phyloP scores from a whole-genome alignment of 2,888 invertebrate species.

The Portevinia maculata region DNA sequence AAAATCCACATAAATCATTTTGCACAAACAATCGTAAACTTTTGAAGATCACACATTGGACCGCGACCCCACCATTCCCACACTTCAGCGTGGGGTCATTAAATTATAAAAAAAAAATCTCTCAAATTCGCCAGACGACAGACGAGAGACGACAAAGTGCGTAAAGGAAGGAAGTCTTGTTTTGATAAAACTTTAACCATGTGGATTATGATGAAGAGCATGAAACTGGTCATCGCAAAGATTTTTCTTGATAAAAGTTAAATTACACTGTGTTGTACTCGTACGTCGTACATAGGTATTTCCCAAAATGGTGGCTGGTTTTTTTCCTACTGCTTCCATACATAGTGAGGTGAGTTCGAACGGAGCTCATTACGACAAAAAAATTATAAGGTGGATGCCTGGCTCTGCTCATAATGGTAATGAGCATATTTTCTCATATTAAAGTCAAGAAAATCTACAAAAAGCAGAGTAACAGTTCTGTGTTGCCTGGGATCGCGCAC shows the following conservation, averaged over 20 bases:
- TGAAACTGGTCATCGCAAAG: constrained; percentile 4
- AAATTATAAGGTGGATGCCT: constrained; percentile 16
- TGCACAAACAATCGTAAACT: constrained; percentile 60
- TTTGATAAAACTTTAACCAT: not conserved
- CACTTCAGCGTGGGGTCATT: constrained; percentile 51
- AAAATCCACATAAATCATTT: constrained; percentile 66
- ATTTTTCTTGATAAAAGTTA: not conserved
- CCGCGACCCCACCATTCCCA: constrained; percentile 30
- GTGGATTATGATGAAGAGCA: constrained; percentile 14
- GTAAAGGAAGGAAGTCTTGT: constrained; percentile 51
- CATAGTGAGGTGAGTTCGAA: constrained; percentile 31
- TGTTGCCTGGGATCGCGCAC: constrained; percentile 58
- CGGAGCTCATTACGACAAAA: constrained; percentile 49
- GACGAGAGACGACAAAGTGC: constrained; percentile 20
- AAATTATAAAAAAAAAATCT: constrained; percentile 23
- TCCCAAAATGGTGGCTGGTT: constrained; percentile 15
- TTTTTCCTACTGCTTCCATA: constrained; percentile 19
- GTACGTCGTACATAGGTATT: not conserved
- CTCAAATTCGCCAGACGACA: constrained; percentile 4
- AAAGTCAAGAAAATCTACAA: constrained; percentile 49
- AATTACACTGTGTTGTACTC: constrained; percentile 1
- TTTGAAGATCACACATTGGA: constrained; percentile 55
- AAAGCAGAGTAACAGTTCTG: constrained; percentile 59
- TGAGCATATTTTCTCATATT: constrained; percentile 67
- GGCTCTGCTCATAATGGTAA: constrained; percentile 21